Evolutionary conservation across 2,888 invertebrate species (phyloP).

Genomic region (Ctenicera cuprea): DNA sequence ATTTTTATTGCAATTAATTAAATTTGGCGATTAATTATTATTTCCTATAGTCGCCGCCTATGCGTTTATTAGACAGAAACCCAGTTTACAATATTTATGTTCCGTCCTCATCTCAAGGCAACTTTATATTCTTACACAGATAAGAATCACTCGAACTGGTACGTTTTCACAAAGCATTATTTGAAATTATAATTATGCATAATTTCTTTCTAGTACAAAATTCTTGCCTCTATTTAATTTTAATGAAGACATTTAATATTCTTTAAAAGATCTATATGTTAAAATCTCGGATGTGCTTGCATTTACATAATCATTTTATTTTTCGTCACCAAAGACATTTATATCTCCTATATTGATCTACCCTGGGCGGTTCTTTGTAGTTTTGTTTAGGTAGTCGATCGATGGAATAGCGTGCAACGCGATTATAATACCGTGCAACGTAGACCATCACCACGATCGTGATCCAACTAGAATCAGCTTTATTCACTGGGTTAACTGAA

Average conservation of each 20-base stretch:
- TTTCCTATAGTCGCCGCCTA: too few relatives aligned
- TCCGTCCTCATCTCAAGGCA: too few relatives aligned
- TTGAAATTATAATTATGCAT: not conserved
- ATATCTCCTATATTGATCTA: conserved; percentile 29
- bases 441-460: conserved; percentile 31
- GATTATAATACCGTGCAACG: conserved; percentile 25
- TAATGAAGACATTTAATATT: not conserved
- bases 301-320: conserved; percentile 14
- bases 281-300: not conserved
- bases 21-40: too few relatives aligned
- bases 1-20: too few relatives aligned
- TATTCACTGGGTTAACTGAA: conserved; percentile 4
- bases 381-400: conserved; percentile 33
- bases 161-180: not conserved
- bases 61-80: too few relatives aligned
- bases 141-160: not conserved
- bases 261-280: not conserved
- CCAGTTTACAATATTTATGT: too few relatives aligned
- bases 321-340: not conserved
- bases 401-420: conserved; percentile 36
- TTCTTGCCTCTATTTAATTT: too few relatives aligned
- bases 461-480: conserved; percentile 28
- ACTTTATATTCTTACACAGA: not conserved
- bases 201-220: not conserved
- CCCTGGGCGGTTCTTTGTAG: conserved; percentile 16